Percentiles rank a stretch among this genome's conserved stretches.
These are phyloP conservation scores for Octopus bimaculoides DNA, from an alignment of 1,140 invertebrate genomes.

Conservation along the genomic window DNA sequence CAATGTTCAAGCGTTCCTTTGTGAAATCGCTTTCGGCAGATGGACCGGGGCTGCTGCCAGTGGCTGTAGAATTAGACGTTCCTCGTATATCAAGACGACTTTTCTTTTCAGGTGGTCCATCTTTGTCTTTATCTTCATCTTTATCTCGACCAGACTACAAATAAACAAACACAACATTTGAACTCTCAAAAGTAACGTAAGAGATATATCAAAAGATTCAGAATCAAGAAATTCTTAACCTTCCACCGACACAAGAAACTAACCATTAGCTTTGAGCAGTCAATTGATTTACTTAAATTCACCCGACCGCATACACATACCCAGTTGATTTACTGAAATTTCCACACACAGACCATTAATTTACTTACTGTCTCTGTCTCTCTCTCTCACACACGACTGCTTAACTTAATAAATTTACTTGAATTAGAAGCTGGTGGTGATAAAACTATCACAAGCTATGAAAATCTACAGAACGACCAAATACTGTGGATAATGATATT, in stretches of 20 bases:
- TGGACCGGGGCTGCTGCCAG: not conserved
- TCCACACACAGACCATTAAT: too few relatives aligned
- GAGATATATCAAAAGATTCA: not conserved
- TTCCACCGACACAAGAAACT: not conserved
- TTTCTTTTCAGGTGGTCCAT: constrained; percentile 1
- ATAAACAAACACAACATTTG: not conserved
- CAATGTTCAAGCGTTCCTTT: not conserved
- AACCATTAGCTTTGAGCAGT: not conserved
- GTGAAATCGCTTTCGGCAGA: not conserved
- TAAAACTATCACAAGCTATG: too few relatives aligned
- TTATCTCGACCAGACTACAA: constrained; percentile 4
- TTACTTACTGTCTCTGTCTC: too few relatives aligned
- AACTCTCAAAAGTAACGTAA: not conserved
- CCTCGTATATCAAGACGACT: not conserved
- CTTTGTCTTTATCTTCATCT: constrained; percentile 8
- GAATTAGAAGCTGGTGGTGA: too few relatives aligned
- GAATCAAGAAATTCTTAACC: not conserved
- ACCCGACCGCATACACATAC: not conserved
- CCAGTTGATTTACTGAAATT: not conserved
- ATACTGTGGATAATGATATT: too few relatives aligned
- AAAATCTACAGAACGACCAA: too few relatives aligned
- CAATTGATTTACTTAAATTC: not conserved
- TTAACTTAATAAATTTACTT: too few relatives aligned
- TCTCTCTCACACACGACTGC: too few relatives aligned
- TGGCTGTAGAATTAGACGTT: not conserved